Evolutionary conservation across 1,140 invertebrate species (phyloP).

Genomic region (Dreissena polymorpha): DNA sequence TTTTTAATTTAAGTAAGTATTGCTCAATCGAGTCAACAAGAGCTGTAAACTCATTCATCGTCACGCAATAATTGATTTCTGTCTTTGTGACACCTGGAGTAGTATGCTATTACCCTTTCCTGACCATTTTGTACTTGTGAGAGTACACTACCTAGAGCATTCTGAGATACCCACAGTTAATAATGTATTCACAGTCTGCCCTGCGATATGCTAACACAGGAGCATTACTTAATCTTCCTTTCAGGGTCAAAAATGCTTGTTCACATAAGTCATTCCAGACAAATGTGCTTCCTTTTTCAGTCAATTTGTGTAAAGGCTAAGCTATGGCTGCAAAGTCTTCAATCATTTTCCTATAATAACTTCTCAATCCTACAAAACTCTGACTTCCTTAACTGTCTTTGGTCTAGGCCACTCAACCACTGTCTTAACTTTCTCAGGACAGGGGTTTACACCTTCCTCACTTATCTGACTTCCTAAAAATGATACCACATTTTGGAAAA

Average conservation of each 20-base stretch:
- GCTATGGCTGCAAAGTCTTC: background rate
- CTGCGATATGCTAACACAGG: background rate
- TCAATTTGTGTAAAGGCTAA: slow-evolving; percentile 9
- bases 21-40: background rate
- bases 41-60: slow-evolving; percentile 42
- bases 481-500: no score
- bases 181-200: background rate
- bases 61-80: no score
- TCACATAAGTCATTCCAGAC: background rate
- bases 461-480: no score
- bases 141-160: background rate
- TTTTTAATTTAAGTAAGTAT: background rate
- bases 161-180: slow-evolving; percentile 1
- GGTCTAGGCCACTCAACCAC: no score
- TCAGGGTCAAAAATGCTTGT: background rate
- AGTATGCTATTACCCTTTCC: slow-evolving; percentile 7
- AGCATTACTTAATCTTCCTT: no score
- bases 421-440: no score
- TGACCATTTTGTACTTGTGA: slow-evolving; percentile 8
- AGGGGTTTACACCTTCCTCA: no score
- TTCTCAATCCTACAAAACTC: background rate
- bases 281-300: background rate
- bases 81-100: background rate
- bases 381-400: background rate
- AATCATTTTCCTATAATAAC: slow-evolving; percentile 24